Evolutionary conservation across 2,888 invertebrate genomes (phyloP).

Genomic region (Eupithecia exiguata): DNA sequence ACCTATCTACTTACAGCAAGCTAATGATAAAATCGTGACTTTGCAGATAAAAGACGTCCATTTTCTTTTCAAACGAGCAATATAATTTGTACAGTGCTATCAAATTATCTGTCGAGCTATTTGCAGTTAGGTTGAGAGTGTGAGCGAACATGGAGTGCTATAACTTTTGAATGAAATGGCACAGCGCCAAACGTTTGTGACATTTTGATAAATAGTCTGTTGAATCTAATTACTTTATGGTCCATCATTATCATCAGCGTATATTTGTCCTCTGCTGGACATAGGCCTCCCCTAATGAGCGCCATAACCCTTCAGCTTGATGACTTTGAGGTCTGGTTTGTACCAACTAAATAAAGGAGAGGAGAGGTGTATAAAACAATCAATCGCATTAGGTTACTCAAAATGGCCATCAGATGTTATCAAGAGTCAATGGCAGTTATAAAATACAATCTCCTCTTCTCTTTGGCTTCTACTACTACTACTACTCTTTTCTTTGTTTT

Average conservation of each 20-base stretch:
- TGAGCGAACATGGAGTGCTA: background rate
- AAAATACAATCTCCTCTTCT: too few species aligned
- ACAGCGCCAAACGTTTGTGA: background rate
- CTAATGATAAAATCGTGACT: constrained; percentile 7
- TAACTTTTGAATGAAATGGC: background rate
- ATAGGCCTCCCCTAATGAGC: too few species aligned
- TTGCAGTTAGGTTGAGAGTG: background rate
- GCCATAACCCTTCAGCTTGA: too few species aligned
- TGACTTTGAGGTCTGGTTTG: background rate
- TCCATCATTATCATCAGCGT: too few species aligned
- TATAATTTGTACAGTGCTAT: background rate
- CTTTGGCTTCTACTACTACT: too few species aligned
- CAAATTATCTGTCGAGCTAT: background rate
- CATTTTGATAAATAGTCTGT: background rate
- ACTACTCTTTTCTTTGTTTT: too few species aligned
- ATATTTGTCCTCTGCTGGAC: too few species aligned
- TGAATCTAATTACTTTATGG: background rate
- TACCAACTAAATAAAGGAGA: background rate
- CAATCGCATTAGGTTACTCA: background rate
- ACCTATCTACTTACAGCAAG: background rate
- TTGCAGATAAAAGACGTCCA: constrained; percentile 21
- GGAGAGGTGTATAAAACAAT: background rate
- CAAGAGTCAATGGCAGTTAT: background rate
- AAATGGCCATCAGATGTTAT: background rate
- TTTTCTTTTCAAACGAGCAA: constrained; percentile 2